Base-by-base conservation (phyloP, 92 coral and sea anemone species). In the Palythoa grandis region DNA sequence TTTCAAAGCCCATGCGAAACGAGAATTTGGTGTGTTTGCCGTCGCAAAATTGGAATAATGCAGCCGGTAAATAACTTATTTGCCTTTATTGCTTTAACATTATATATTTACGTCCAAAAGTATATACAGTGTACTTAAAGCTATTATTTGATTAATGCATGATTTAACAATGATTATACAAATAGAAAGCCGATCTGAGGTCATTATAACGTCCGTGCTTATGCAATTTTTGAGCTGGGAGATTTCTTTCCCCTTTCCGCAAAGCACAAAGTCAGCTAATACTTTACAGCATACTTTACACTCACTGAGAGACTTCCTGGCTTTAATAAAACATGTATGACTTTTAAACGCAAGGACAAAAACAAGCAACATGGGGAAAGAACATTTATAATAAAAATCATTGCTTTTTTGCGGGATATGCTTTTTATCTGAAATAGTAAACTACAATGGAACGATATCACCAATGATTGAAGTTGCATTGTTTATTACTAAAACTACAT, bases 211-310 rank as follows among this genome's bases (percentile, higher is more conserved):
- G 70, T 78, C 83, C 83, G n/a, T 56, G 83, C 83, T 58, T 78
- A 78, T 78, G 83, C 83, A 60, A 15, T 78, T 38, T 78, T 60
- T 78, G 83, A 78, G 83, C 83, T 78, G 83, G 83, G 72, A 78
- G 72, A 78, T 78, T 78, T 78, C 83, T 78, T 78, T 78, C 83
- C 83, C 83, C 83, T 78, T 78, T 78, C 52, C 83, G 53, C 83
- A 78, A 78, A 78, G 83, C 83, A 78, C 83, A 78, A 78, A 78
- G 83, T 78, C 83, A 78, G 83, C 83, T 78, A 77, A 77, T 77
- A 77, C 82, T 77, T 77, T 77, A 77, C 50, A 77, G 82, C 82
- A 77, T 60, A 78, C 58, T 78, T 78, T 78, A 78, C 83, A 78
- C 83, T 78, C 83, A 78, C 83, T 60, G 83, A 78, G 83, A 78